These are phyloP conservation scores for Contarinia nasturtii DNA, from an alignment of 1,140 invertebrate genomes.

Conservation along the genomic window DNA sequence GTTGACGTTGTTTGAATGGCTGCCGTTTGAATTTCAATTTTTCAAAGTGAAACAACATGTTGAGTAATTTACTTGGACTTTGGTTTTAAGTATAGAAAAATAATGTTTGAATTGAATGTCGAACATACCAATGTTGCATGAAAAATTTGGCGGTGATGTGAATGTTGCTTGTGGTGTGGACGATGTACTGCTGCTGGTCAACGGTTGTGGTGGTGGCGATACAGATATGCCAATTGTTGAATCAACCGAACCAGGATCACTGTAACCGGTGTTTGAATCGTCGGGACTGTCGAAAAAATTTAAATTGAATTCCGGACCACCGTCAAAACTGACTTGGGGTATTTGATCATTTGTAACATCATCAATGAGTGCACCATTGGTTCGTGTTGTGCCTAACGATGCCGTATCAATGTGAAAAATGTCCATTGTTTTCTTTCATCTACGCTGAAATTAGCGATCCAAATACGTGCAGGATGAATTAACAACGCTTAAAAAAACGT, in stretches of 20 bases:
- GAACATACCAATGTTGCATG: too few relatives aligned
- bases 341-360: slow-evolving; percentile 34
- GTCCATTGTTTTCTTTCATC: slow-evolving; percentile 28
- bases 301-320: slow-evolving; percentile 54
- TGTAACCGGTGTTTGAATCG: slow-evolving; percentile 37
- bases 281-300: slow-evolving; percentile 55
- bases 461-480: too few relatives aligned
- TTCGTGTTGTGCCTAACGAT: slow-evolving; percentile 5
- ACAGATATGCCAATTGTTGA: slow-evolving; percentile 27
- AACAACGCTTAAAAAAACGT: too few relatives aligned
- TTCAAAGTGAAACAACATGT: too few relatives aligned
- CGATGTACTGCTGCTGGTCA: not conserved
- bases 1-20: too few relatives aligned
- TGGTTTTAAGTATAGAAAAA: too few relatives aligned
- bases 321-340: slow-evolving; percentile 49
- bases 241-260: slow-evolving; percentile 43
- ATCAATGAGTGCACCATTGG: slow-evolving; percentile 26
- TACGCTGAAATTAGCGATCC: too few relatives aligned
- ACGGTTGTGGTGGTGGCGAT: slow-evolving; percentile 25
- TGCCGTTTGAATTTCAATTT: too few relatives aligned
- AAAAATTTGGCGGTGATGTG: too few relatives aligned
- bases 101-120: too few relatives aligned
- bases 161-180: too few relatives aligned
- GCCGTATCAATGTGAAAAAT: slow-evolving; percentile 43
- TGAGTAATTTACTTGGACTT: too few relatives aligned